These are phyloP conservation scores for Drosophila borborema DNA, from an alignment of 2,888 invertebrate species.

Conservation along the genomic window DNA sequence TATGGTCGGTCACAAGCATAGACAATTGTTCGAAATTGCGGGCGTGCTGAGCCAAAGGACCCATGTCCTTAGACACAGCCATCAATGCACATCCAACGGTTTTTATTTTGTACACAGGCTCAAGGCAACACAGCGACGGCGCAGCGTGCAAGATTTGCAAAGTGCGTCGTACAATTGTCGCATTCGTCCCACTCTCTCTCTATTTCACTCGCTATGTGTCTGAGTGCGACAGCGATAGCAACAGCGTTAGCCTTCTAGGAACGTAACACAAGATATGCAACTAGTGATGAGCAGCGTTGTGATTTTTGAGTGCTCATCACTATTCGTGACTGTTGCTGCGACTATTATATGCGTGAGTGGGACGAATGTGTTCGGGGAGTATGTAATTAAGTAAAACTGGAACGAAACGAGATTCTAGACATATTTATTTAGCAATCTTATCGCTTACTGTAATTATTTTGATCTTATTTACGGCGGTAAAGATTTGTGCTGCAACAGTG, in stretches of 20 bases:
- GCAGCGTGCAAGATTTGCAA: constrained; percentile 46
- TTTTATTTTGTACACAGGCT: constrained; percentile 77
- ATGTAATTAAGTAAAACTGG: background rate
- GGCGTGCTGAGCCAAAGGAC: constrained; percentile 66
- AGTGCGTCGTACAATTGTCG: constrained; percentile 41
- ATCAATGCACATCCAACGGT: constrained; percentile 56
- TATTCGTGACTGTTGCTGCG: background rate
- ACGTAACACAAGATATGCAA: constrained; percentile 43
- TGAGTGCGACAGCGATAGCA: constrained; percentile 21
- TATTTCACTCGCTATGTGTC: background rate
- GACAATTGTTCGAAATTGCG: constrained; percentile 54
- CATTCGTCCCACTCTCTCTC: background rate
- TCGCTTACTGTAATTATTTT: too few species aligned
- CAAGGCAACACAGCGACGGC: constrained; percentile 31
- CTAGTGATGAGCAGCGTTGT: constrained; percentile 24
- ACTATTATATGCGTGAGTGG: background rate
- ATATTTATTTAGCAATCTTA: too few species aligned
- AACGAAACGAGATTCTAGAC: background rate
- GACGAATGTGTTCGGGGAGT: too few species aligned
- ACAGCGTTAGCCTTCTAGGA: constrained; percentile 58
- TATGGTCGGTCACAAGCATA: constrained; percentile 47
- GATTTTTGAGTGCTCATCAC: constrained; percentile 7
- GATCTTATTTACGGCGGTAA: too few species aligned
- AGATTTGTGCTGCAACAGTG: too few species aligned
- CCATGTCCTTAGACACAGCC: constrained; percentile 26